Evolutionary conservation across 2,113 vertebrate species (phyloP).

Genomic region (Rhinogobius similis): DNA sequence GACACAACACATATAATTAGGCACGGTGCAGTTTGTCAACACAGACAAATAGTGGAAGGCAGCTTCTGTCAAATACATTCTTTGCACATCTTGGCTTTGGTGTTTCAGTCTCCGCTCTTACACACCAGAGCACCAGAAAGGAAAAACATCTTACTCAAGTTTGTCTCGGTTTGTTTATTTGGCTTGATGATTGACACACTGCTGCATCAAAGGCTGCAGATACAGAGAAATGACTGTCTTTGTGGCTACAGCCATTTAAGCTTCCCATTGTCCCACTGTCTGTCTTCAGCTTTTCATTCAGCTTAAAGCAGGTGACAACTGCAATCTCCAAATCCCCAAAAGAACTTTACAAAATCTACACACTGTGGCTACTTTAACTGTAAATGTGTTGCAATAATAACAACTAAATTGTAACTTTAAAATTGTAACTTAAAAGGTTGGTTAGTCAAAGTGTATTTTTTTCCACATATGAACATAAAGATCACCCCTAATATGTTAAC

Average conservation of each 20-base stretch:
- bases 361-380: not conserved
- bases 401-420: too few relatives aligned
- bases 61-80: conserved; percentile 33
- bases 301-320: conserved; percentile 11
- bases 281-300: not conserved
- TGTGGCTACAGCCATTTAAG: conserved; percentile 25
- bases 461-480: too few relatives aligned
- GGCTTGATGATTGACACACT: conserved; percentile 31
- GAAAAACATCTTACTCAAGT: conserved; percentile 25
- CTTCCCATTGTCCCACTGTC: conserved; percentile 33
- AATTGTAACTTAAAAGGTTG: too few relatives aligned
- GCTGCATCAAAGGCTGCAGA: not conserved
- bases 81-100: conserved; percentile 1
- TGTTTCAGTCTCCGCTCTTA: conserved; percentile 7
- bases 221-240: conserved; percentile 21
- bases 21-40: conserved; percentile 12
- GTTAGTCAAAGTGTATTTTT: too few relatives aligned
- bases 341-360: not conserved
- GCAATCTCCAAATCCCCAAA: not conserved
- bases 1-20: conserved; percentile 23
- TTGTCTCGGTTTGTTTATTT: conserved; percentile 19
- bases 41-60: conserved; percentile 19
- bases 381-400: too few relatives aligned
- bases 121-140: conserved; percentile 14
- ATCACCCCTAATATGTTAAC: too few relatives aligned